A percentile compares a stretch with the other conserved stretches of the same genome.
These are phyloP conservation scores for Nixonia krombeini DNA, from an alignment of 1,140 invertebrate species.

Conservation along the genomic window DNA sequence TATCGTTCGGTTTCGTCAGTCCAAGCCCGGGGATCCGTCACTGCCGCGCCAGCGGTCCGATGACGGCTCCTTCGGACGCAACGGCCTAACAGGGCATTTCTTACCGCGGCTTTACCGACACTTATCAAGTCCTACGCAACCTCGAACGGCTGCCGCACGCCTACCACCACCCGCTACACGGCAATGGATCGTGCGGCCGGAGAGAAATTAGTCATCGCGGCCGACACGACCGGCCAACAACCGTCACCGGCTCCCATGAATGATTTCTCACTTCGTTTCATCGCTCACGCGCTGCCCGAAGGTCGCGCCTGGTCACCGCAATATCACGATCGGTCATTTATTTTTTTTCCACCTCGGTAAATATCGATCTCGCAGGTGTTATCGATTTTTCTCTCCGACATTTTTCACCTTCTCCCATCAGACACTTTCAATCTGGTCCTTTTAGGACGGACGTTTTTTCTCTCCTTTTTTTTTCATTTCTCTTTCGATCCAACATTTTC, in stretches of 20 bases:
- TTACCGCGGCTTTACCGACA: slow-evolving; percentile 37
- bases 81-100: slow-evolving; percentile 38
- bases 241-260: slow-evolving; percentile 12
- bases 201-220: slow-evolving; percentile 44
- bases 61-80: slow-evolving; percentile 32
- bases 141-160: slow-evolving; percentile 41
- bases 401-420: no score
- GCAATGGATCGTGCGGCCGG: slow-evolving; percentile 19
- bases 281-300: no score
- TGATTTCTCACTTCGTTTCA: slow-evolving; percentile 36
- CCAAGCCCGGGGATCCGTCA: slow-evolving; percentile 10
- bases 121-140: slow-evolving; percentile 40
- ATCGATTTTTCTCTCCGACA: no score
- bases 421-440: no score
- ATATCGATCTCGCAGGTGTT: no score
- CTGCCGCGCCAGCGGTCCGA: slow-evolving; percentile 33
- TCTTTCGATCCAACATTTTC: no score
- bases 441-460: no score
- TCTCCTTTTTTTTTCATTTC: no score
- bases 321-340: no score
- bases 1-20: slow-evolving; percentile 52
- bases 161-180: slow-evolving; percentile 32
- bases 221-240: slow-evolving; percentile 22
- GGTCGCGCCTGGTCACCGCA: no score
- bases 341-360: no score